These are phyloP conservation scores for Piprites chloris DNA, from an alignment of 2,113 vertebrate species.

Conservation along the genomic window DNA sequence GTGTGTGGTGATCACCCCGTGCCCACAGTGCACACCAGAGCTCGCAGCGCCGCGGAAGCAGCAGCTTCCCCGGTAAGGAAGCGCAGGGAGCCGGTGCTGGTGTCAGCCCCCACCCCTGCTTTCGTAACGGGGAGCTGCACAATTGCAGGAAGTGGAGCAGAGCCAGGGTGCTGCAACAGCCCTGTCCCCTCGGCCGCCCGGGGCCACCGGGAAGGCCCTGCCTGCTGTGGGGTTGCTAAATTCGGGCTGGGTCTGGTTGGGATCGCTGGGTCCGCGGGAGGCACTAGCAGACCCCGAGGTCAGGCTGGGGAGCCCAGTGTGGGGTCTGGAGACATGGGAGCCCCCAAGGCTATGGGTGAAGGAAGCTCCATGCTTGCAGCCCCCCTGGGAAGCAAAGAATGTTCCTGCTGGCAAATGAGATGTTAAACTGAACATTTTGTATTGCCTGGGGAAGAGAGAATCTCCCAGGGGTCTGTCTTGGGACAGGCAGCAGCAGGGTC, in stretches of 20 bases:
- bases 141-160: conserved; percentile 5
- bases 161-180: neutral
- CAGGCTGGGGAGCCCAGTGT: accelerated
- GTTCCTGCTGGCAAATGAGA: accelerated
- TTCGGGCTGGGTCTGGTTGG: neutral
- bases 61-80: neutral
- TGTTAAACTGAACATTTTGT: accelerated
- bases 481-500: accelerated
- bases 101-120: neutral
- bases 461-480: accelerated
- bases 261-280: accelerated
- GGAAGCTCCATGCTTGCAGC: accelerated
- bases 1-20: neutral
- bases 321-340: accelerated
- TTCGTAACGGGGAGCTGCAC: neutral
- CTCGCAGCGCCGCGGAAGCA: accelerated
- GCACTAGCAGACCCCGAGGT: neutral
- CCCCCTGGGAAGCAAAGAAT: accelerated
- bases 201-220: accelerated
- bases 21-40: accelerated
- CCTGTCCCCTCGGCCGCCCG: accelerated
- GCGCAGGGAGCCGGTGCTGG: accelerated
- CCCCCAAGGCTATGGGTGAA: neutral
- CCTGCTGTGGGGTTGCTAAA: neutral
- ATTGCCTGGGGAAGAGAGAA: accelerated